Percentiles rank a stretch among this genome's conserved stretches.
Evolutionary conservation across 2,113 vertebrate genomes (phyloP).

Genomic region (Seriola quinqueradiata): DNA sequence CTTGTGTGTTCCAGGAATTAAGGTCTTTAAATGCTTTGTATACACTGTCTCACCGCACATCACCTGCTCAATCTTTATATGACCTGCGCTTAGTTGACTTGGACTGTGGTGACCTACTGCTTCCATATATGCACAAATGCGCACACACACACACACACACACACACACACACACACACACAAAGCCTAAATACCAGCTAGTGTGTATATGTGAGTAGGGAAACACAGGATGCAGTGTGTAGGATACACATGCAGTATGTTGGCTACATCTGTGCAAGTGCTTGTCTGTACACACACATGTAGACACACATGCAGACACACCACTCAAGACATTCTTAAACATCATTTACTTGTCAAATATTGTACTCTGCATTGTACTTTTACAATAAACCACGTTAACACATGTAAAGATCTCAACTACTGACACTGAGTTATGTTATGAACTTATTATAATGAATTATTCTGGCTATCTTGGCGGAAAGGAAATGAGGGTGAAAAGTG

Average conservation of each 20-base stretch:
- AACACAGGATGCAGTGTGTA: neutral
- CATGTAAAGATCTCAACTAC: neutral
- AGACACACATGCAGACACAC: neutral
- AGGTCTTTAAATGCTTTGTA: constrained; percentile 5
- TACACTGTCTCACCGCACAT: constrained; percentile 11
- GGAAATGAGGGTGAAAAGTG: constrained; percentile 67
- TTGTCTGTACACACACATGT: neutral
- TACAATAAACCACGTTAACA: neutral
- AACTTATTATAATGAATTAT: constrained; percentile 16
- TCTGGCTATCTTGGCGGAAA: constrained; percentile 44
- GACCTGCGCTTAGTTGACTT: neutral
- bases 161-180: neutral
- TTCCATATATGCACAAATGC: neutral
- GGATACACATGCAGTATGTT: neutral
- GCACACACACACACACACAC: neutral
- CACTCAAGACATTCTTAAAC: no score
- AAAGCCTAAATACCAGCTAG: neutral
- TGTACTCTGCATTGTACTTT: neutral
- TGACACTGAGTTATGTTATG: constrained; percentile 24
- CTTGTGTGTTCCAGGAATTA: neutral
- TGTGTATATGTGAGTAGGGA: neutral
- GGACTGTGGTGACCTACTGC: neutral
- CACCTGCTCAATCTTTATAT: constrained; percentile 24
- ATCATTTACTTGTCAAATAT: neutral
- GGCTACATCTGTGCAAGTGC: neutral